Base-by-base conservation (phyloP, 1,140 invertebrate species). In the Wiebesia pumilae region DNA sequence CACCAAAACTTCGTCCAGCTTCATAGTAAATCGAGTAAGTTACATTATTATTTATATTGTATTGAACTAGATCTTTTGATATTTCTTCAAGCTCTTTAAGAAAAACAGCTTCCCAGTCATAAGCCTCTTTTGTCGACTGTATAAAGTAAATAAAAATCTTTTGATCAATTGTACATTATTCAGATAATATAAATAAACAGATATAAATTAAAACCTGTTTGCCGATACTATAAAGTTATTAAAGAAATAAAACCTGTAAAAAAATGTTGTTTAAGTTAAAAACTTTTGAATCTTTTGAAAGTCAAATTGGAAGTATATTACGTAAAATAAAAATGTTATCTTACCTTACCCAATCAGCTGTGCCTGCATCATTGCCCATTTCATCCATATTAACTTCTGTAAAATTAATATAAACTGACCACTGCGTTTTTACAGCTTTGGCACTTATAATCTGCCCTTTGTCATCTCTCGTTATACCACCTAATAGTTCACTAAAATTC, bases 1-100 rank as follows among this genome's bases (percentile, higher is more conserved):
- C 97, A 21, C 95, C 96, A 93, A 96, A 97, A 93, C 95, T 97
- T 93, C 96, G 93, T 27, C 95, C 95, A 83, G 96, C 94, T 90
- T 95, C 94, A 89, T 96, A 97, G 91, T 94, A 96, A 38, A 96
- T 75, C 47, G 92, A 90, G 14, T 95, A 89, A 35, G 81, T 91
- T 87, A n/a, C n/a, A n/a, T 88, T 88, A 77, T 75, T 88, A 14
- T 81, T 77, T 35, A 6, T 14, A 88, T 87, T 88, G 21, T 87
- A 71, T 73, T 27, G 83, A 65, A 87, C 69, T 14, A 91, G 75
- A 47, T 89, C 27, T 81, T 82, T 43, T 33, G 93, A 91, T 54
- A 91, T 89, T 65, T 92, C 89, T 69, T 93, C 88, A 85, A 96
- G 92, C 73, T 94, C 89, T 9, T 95, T 87, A 77, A 97, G 89